Percentiles rank a stretch among this genome's conserved stretches.
Conservation (phyloP, 2,888 invertebrate species). For the Eupithecia subfuscata region DNA sequence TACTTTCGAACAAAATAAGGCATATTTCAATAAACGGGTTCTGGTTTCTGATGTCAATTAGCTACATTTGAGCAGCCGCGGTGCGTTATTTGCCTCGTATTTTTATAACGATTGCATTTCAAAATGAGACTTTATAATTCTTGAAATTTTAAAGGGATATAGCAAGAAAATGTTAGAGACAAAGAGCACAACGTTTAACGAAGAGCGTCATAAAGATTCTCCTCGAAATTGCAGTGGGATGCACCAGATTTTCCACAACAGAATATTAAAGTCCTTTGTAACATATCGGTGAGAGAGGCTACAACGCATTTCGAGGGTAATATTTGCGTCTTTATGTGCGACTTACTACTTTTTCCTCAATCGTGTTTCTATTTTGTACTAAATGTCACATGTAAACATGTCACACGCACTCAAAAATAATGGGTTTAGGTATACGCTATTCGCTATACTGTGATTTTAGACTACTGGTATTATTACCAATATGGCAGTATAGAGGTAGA, state of each 20-base stretch:
- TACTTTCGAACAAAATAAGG: constrained; percentile 31
- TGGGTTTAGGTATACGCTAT: not conserved
- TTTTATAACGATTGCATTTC: not conserved
- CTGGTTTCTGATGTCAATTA: constrained; percentile 3
- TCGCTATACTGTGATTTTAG: not conserved
- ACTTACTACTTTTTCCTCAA: not conserved
- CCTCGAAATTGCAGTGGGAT: constrained; percentile 26
- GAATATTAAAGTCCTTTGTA: constrained; percentile 22
- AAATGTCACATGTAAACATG: too few species aligned
- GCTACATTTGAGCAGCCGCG: not conserved
- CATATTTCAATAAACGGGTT: constrained; percentile 7
- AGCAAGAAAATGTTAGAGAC: constrained; percentile 24
- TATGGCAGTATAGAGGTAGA: not conserved
- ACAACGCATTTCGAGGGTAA: constrained; percentile 5
- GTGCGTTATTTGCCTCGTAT: not conserved
- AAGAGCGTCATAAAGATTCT: constrained; percentile 26
- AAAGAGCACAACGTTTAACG: constrained; percentile 27
- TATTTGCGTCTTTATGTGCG: not conserved
- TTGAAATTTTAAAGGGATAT: not conserved
- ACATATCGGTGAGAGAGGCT: constrained; percentile 12
- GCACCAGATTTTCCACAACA: constrained; percentile 25
- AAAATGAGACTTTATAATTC: not conserved
- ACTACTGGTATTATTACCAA: not conserved
- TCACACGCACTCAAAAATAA: not conserved
- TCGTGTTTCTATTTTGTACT: not conserved